phyloP scores from a whole-genome alignment of 2,888 invertebrate species.

The Xylota segnis region DNA sequence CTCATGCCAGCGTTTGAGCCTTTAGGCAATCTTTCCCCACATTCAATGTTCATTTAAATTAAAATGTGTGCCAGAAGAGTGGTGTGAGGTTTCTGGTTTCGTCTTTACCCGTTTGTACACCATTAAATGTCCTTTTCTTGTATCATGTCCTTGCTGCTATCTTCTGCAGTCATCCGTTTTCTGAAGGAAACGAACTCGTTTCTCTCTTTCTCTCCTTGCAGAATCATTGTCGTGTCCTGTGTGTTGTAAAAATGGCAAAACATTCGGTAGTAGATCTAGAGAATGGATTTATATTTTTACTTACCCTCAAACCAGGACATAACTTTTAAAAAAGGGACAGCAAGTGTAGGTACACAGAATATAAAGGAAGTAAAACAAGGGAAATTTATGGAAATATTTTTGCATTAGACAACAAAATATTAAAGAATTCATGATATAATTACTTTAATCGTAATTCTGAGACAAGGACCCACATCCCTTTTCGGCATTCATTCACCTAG shows the following conservation, averaged over 20 bases:
- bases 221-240: slow-evolving; percentile 27
- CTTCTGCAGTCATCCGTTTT: background rate
- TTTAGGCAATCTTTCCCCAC: slow-evolving; percentile 37
- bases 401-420: no score
- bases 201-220: background rate
- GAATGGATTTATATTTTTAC: background rate
- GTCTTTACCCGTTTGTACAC: background rate
- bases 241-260: slow-evolving; percentile 34
- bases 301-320: background rate
- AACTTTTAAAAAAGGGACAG: background rate
- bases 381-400: background rate
- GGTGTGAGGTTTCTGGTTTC: slow-evolving; percentile 27
- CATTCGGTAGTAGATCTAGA: slow-evolving; percentile 5
- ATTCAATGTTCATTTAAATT: slow-evolving; percentile 60
- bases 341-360: background rate
- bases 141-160: slow-evolving; percentile 19
- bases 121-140: slow-evolving; percentile 42
- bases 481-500: no score
- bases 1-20: background rate
- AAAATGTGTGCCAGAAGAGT: slow-evolving; percentile 57
- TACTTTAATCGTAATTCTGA: no score
- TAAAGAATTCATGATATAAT: no score
- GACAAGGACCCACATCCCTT: no score
- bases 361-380: background rate
- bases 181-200: slow-evolving; percentile 10